Evolutionary conservation across 1,140 invertebrate genomes (phyloP).

Genomic region (Drosophila orena): DNA sequence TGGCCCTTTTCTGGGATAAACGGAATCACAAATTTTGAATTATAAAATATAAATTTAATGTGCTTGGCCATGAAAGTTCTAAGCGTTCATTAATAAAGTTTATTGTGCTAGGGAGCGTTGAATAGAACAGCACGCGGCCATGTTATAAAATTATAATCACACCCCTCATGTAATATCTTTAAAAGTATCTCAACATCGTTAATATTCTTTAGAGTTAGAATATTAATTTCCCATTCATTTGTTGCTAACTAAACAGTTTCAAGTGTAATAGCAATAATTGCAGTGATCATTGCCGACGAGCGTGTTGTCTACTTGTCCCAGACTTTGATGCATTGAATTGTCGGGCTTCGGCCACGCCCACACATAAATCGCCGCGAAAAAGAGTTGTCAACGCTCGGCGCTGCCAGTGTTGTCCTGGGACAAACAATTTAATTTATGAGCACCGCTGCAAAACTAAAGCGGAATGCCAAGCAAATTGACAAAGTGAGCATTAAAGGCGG

Average conservation of each 20-base stretch:
- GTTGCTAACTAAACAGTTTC: background rate
- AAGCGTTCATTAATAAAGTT: no score
- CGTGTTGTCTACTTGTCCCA: constrained; percentile 1
- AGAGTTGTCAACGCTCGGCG: constrained; percentile 11
- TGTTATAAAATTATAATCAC: no score
- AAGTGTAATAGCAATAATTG: background rate
- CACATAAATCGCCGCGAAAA: constrained; percentile 9
- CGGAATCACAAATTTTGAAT: background rate
- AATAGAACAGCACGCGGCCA: no score
- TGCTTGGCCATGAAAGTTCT: no score
- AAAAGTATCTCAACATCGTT: no score
- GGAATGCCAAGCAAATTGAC: constrained; percentile 63
- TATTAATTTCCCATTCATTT: background rate
- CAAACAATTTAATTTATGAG: constrained; percentile 82
- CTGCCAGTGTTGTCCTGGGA: constrained; percentile 60
- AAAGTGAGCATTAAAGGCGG: constrained; percentile 55
- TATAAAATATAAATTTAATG: no score
- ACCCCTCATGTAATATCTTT: no score
- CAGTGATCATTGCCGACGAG: background rate
- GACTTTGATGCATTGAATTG: constrained; percentile 23
- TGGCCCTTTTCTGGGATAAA: background rate
- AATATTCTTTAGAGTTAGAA: no score
- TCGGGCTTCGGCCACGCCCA: constrained; percentile 1
- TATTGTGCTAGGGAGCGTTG: no score
- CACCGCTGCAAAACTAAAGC: constrained; percentile 73